Percentiles rank a stretch among this genome's conserved stretches.
Evolutionary conservation across 2,888 invertebrate species (phyloP).

Genomic region (Erebia epiphron): DNA sequence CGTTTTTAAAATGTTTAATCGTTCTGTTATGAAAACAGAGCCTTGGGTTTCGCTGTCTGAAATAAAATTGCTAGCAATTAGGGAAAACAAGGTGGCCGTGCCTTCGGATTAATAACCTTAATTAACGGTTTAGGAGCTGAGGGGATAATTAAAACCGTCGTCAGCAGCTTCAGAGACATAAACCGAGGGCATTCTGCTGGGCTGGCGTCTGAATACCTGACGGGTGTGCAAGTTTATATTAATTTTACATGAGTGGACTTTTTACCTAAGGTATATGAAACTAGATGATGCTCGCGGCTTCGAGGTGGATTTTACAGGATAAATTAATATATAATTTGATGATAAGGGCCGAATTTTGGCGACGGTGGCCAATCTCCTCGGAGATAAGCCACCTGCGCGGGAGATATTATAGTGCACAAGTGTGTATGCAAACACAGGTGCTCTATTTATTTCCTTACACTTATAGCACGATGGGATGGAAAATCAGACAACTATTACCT

Average conservation of each 20-base stretch:
- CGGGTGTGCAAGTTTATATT: slow-evolving; percentile 16
- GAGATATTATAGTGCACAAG: too few species aligned
- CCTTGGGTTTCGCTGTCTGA: slow-evolving; percentile 58
- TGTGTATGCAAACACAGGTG: too few species aligned
- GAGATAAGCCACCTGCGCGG: too few species aligned
- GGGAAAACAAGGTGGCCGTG: slow-evolving; percentile 76
- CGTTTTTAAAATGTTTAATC: slow-evolving; percentile 36
- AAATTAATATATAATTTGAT: too few species aligned
- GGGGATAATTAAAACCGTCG: slow-evolving; percentile 63
- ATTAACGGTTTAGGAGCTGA: slow-evolving; percentile 71
- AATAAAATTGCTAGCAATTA: slow-evolving; percentile 80
- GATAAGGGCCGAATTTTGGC: too few species aligned
- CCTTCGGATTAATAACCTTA: slow-evolving; percentile 77
- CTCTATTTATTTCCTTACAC: too few species aligned
- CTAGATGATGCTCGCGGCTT: too few species aligned
- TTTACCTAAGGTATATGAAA: background rate
- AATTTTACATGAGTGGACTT: background rate
- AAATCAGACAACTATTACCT: too few species aligned
- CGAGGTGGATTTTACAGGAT: too few species aligned
- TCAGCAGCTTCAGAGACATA: slow-evolving; percentile 53
- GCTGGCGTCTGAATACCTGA: slow-evolving; percentile 23
- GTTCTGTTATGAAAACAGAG: slow-evolving; percentile 66
- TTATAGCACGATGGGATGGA: too few species aligned
- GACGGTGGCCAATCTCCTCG: too few species aligned
- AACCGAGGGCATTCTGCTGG: slow-evolving; percentile 45